phyloP scores from a whole-genome alignment of 1,140 invertebrate genomes.

The Zaprionus tsacasi region DNA sequence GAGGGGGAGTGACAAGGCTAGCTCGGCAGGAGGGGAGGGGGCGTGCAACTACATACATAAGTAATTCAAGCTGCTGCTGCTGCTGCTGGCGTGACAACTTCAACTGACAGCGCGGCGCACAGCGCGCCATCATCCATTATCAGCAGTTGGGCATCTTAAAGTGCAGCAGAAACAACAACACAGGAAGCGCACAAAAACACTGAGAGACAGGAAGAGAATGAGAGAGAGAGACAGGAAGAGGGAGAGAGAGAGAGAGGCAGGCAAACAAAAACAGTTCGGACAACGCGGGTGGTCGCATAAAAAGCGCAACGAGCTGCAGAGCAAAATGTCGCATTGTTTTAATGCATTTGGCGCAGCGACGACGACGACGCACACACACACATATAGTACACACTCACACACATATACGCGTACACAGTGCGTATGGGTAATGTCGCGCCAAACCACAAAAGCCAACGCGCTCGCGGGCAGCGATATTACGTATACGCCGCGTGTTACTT shows the following conservation, averaged over 20 bases:
- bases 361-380: neutral
- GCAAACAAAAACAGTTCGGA: slow-evolving; percentile 50
- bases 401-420: slow-evolving; percentile 28
- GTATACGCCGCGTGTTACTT: slow-evolving; percentile 65
- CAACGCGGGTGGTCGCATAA: slow-evolving; percentile 63
- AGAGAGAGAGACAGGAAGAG: neutral
- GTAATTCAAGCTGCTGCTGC: slow-evolving; percentile 70
- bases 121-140: slow-evolving; percentile 79
- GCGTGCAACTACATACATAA: slow-evolving; percentile 43
- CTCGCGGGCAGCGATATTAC: slow-evolving; percentile 44
- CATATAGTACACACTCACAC: slow-evolving; percentile 2
- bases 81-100: slow-evolving; percentile 78
- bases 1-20: neutral
- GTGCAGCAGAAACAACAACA: slow-evolving; percentile 62
- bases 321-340: slow-evolving; percentile 80
- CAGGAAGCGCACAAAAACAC: slow-evolving; percentile 41
- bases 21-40: slow-evolving; percentile 2
- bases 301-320: slow-evolving; percentile 32
- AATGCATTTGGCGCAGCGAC: slow-evolving; percentile 73
- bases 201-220: slow-evolving; percentile 32
- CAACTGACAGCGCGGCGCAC: slow-evolving; percentile 78
- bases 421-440: slow-evolving; percentile 37
- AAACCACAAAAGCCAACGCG: slow-evolving; percentile 29
- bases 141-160: slow-evolving; percentile 82
- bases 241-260: slow-evolving; percentile 12